Evolutionary conservation across 2,797 vertebrate species (phyloP).

Genomic region (Apogon talboti): DNA sequence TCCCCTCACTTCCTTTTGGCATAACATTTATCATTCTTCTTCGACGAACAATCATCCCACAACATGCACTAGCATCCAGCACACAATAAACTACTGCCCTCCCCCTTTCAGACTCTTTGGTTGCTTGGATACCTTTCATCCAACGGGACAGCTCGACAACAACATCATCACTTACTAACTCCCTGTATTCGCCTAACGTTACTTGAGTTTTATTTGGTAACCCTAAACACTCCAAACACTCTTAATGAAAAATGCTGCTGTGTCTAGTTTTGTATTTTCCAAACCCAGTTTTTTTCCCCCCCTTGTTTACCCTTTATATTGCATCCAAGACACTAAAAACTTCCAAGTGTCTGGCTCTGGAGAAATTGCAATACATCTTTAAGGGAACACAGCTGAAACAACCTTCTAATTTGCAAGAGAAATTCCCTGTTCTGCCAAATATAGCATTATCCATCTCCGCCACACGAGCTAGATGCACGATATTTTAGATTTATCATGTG

Average conservation of each 20-base stretch:
- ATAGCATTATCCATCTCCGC: conserved; percentile 42
- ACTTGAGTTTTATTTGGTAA: conserved; percentile 20
- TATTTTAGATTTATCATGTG: conserved; percentile 35
- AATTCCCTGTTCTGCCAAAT: conserved; percentile 47
- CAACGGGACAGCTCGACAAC: conserved; percentile 73
- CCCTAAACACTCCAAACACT: not conserved
- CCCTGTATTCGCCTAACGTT: conserved; percentile 26
- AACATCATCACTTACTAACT: conserved; percentile 81
- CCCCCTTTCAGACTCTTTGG: conserved; percentile 63
- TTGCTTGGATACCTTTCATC: conserved; percentile 86
- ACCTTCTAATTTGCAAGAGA: conserved; percentile 65
- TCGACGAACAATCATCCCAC: conserved; percentile 80
- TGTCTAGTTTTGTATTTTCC: conserved; percentile 35
- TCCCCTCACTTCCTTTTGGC: conserved; percentile 80
- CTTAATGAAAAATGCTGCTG: conserved; percentile 26
- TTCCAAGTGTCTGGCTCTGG: conserved; percentile 24
- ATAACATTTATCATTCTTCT: conserved; percentile 85
- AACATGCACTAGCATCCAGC: conserved; percentile 77
- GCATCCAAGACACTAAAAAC: conserved; percentile 49
- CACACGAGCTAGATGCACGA: conserved; percentile 22
- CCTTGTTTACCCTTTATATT: conserved; percentile 37
- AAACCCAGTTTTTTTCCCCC: conserved; percentile 26
- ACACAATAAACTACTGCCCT: conserved; percentile 78
- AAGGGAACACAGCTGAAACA: conserved; percentile 30
- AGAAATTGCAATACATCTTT: conserved; percentile 41